Evolutionary conservation across 2,797 vertebrate genomes (phyloP).

Genomic region (Mus caroli): DNA sequence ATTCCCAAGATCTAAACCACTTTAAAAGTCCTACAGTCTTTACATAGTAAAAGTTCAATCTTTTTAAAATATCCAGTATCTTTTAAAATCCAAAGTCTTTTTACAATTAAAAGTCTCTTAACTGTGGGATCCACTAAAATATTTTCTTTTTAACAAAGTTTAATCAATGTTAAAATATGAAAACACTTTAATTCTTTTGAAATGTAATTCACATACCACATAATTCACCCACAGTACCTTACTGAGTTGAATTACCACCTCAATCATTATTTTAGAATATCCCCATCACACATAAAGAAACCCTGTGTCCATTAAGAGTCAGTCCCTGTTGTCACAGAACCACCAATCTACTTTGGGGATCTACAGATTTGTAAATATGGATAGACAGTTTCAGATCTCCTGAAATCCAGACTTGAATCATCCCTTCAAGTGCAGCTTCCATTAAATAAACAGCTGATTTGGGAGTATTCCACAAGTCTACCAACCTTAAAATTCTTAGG

Average conservation of each 20-base stretch:
- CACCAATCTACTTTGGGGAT: slow-evolving; percentile 1
- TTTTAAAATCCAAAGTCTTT: no score
- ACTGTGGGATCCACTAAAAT: no score
- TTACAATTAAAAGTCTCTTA: no score
- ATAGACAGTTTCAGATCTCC: slow-evolving; percentile 16
- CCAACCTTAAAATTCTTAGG: slow-evolving; percentile 42
- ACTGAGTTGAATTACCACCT: slow-evolving; percentile 18
- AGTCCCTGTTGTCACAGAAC: neutral
- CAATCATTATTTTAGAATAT: slow-evolving; percentile 29
- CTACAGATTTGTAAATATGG: neutral
- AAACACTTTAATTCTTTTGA: neutral
- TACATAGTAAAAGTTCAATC: no score
- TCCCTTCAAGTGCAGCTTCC: neutral
- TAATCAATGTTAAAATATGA: slow-evolving; percentile 39
- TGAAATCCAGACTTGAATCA: slow-evolving; percentile 40
- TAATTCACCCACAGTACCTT: neutral
- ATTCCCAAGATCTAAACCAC: no score
- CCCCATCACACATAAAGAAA: slow-evolving; percentile 13
- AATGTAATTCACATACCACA: neutral
- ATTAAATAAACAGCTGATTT: slow-evolving; percentile 66
- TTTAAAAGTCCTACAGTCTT: no score
- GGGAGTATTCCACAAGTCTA: slow-evolving; percentile 36
- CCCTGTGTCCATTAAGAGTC: slow-evolving; percentile 1
- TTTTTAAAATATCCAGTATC: no score
- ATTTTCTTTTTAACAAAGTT: neutral